phyloP scores from a whole-genome alignment of 2,113 vertebrate genomes.

The Tachysurus fulvidraco region DNA sequence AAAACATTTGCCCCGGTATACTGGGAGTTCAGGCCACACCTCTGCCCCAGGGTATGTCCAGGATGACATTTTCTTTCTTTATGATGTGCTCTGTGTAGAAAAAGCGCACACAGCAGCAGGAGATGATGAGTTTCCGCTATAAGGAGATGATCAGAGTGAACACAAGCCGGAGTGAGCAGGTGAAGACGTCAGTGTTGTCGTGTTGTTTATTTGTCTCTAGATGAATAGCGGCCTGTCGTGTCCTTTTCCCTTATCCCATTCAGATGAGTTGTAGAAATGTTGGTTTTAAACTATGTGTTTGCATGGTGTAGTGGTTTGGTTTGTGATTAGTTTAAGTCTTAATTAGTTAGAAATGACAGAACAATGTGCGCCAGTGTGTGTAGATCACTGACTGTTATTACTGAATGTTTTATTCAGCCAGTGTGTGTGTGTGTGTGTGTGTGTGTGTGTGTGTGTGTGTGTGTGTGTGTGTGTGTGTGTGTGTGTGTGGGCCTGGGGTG shows the following conservation, averaged over 20 bases:
- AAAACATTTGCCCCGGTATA: background rate
- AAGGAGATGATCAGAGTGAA: constrained; percentile 66
- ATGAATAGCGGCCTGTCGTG: background rate
- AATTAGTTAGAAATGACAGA: background rate
- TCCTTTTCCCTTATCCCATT: background rate
- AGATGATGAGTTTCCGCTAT: constrained; percentile 70
- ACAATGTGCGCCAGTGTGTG: background rate
- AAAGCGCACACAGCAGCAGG: constrained; percentile 66
- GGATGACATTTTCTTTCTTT: background rate
- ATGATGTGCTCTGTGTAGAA: constrained; percentile 50
- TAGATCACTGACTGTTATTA: background rate
- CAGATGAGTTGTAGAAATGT: background rate
- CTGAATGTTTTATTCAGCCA: background rate
- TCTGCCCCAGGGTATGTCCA: background rate
- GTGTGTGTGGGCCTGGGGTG: background rate
- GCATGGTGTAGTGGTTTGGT: background rate
- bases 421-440: background rate
- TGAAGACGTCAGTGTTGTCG: constrained; percentile 37
- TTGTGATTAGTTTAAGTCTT: background rate
- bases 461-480: background rate
- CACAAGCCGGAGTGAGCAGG: constrained; percentile 55
- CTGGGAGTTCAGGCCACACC: background rate
- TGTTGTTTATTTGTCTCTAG: background rate
- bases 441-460: background rate
- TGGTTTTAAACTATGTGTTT: background rate